A percentile compares a stretch with the other conserved stretches of the same genome.
phyloP scores from a whole-genome alignment of 2,797 vertebrate genomes.

The Vireo griseus region DNA sequence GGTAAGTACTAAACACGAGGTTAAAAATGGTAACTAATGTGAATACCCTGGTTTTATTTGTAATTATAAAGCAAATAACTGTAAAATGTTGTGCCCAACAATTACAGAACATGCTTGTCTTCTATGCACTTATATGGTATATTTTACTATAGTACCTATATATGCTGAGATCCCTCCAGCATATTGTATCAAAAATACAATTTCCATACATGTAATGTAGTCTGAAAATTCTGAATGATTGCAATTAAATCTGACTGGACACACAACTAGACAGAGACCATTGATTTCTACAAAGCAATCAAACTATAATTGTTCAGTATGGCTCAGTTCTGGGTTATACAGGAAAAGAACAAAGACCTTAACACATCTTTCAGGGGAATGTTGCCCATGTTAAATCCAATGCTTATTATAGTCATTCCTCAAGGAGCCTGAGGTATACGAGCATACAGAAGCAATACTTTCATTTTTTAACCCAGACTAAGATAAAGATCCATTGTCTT shows the following conservation, averaged over 20 bases:
- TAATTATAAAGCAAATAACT: background rate
- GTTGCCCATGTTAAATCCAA: background rate
- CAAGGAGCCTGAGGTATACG: background rate
- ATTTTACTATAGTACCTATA: background rate
- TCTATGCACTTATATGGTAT: background rate
- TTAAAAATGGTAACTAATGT: background rate
- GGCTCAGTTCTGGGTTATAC: background rate
- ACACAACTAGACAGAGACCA: background rate
- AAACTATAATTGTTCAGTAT: background rate
- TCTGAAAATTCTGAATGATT: background rate
- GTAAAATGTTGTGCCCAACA: background rate
- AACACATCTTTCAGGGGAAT: background rate
- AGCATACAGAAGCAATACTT: background rate
- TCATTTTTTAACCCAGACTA: background rate
- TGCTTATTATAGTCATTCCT: background rate
- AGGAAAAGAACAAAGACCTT: background rate
- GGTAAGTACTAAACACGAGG: background rate
- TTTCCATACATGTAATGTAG: fast-evolving
- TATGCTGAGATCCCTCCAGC: background rate
- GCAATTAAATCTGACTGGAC: background rate
- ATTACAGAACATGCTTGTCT: background rate
- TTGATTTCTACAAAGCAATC: background rate
- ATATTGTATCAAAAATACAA: fast-evolving
- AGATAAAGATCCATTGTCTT: background rate
- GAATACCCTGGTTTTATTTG: background rate